Evolutionary conservation across 2,113 vertebrate species (phyloP).

Genomic region (Symphodus melops): DNA sequence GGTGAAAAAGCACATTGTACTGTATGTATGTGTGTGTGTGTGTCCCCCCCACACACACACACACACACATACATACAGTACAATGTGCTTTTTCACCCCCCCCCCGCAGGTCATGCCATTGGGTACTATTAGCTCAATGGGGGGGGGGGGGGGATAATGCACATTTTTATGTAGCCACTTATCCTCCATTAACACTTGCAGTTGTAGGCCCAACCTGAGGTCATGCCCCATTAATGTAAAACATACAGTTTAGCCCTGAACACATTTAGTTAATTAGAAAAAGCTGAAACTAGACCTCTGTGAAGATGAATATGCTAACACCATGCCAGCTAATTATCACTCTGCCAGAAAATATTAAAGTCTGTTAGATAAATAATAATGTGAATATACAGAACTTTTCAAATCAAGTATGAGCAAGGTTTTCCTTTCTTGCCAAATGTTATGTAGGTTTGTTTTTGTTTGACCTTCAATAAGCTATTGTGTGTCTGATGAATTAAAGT

Average conservation of each 20-base stretch:
- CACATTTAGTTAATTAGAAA: slow-evolving; percentile 33
- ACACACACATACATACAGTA: too few species aligned
- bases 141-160: slow-evolving; percentile 17
- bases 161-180: background rate
- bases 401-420: background rate
- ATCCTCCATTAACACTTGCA: background rate
- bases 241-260: slow-evolving; percentile 2
- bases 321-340: slow-evolving; percentile 18
- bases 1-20: background rate
- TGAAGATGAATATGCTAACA: slow-evolving; percentile 42
- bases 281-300: slow-evolving; percentile 39
- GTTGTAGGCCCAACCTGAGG: background rate
- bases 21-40: slow-evolving; percentile 3
- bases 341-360: slow-evolving; percentile 16
- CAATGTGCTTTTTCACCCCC: background rate
- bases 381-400: background rate
- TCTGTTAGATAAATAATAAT: background rate
- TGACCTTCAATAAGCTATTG: slow-evolving; percentile 29
- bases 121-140: slow-evolving; percentile 26
- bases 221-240: slow-evolving; percentile 26
- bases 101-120: slow-evolving; percentile 32
- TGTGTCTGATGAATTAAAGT: slow-evolving; percentile 37
- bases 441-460: slow-evolving; percentile 25
- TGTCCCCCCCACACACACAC: too few species aligned
- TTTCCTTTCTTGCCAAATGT: slow-evolving; percentile 6